Base-by-base conservation (phyloP, 2,113 vertebrate genomes). In the Dascyllus trimaculatus region DNA sequence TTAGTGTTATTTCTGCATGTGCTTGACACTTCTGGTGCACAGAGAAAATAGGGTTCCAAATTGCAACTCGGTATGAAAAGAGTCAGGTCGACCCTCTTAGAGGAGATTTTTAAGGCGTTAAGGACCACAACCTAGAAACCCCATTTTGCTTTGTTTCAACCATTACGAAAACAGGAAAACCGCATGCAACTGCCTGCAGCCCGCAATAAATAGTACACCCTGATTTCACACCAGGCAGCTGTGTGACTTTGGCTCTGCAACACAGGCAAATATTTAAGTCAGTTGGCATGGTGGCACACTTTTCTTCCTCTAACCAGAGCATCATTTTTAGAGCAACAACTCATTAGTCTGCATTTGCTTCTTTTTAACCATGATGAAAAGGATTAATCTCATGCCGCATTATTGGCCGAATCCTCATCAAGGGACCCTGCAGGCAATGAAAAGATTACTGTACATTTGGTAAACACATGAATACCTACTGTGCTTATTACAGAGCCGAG, bases 111-210 rank as follows among this genome's bases (percentile, higher is more conserved):
- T 35, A 38, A 86, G 78, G 62, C 49, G 59, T 82, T 48, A 54
- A 65, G 72, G 79, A 93, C 94, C 94, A 84, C 94, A 93, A 94
- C 94, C 95, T 94, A 95, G 88, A 95, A 95, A 95, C 93, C 94
- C 89, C 77, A 82, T 94, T 92, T 91, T 89, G 61, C 67, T 85
- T 64, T 49, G 49, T 83, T 88, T 84, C 76, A 84, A 71, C 69
- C 68, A 71, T 89, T 92, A 86, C 85, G 58, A 91, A 93, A 95
- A 95, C 95, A 95, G 94, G 94, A 95, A 95, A 94, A 90, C 93
- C 93, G 35, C 89, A 89, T 74, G 59, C 82, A 94, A 92, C 92
- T 87, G 93, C 89, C 89, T 87, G 65, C 71, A 88, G 45, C 63
- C 92, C 90, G 91, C 92, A 89, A 90, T 75, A 91, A 89, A 89